A percentile compares a stretch with the other conserved stretches of the same genome.
Evolutionary conservation across 2,113 vertebrate genomes (phyloP).

Genomic region (Chlamydotis undulata): DNA sequence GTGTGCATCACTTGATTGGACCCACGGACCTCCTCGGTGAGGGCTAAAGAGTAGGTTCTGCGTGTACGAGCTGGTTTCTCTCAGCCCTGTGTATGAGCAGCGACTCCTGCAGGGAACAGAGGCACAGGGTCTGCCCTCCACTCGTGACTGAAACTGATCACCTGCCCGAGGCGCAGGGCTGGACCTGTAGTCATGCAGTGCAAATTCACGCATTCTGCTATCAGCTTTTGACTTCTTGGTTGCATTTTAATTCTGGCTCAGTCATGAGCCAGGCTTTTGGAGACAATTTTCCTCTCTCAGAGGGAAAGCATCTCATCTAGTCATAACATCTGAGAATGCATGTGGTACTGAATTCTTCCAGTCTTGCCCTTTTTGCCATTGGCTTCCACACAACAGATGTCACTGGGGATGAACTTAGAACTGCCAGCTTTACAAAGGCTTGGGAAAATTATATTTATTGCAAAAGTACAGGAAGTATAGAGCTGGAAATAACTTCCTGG

Average conservation of each 20-base stretch:
- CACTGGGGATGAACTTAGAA: not conserved
- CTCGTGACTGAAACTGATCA: not conserved
- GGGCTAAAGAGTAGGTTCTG: no score
- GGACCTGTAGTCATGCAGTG: not conserved
- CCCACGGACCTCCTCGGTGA: rapidly evolving
- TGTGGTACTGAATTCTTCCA: not conserved
- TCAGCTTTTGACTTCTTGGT: not conserved
- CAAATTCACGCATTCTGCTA: not conserved
- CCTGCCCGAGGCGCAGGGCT: rapidly evolving
- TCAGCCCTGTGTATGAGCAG: not conserved
- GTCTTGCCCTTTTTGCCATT: not conserved
- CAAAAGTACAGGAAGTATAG: not conserved
- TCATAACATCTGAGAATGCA: not conserved
- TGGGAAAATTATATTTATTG: not conserved
- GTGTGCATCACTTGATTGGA: not conserved
- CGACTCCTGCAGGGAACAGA: rapidly evolving
- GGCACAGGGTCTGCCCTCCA: not conserved
- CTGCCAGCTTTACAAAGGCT: not conserved
- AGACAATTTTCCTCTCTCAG: not conserved
- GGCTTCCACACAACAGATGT: not conserved
- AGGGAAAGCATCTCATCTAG: not conserved
- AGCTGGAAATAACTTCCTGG: not conserved
- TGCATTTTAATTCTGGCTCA: not conserved
- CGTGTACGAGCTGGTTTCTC: not conserved
- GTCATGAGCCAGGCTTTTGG: not conserved